Conservation (phyloP, 2,888 invertebrate species). For the Unio pictorum region DNA sequence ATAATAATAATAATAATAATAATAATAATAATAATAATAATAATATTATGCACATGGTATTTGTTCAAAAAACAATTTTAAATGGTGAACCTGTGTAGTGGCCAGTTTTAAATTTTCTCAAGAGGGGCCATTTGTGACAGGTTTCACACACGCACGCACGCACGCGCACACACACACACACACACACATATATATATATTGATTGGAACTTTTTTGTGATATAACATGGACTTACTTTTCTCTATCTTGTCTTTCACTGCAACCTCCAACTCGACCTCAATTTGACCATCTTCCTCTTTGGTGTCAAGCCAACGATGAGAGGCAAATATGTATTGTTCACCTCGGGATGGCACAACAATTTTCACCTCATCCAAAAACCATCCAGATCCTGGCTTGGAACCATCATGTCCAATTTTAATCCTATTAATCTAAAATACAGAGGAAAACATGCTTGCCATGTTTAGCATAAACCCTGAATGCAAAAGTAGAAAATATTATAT, state of each 20-base stretch:
- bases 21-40: too few relatives aligned
- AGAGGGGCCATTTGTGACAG: too few relatives aligned
- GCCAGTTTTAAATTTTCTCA: too few relatives aligned
- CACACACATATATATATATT: too few relatives aligned
- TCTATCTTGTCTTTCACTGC: conserved; percentile 59
- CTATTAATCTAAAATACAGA: conserved; percentile 61
- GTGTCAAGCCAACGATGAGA: conserved; percentile 70
- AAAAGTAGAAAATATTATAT: background rate
- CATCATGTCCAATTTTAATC: conserved; percentile 71
- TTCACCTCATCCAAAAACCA: conserved; percentile 71
- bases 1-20: too few relatives aligned
- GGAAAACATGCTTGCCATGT: background rate
- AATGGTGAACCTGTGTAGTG: too few relatives aligned
- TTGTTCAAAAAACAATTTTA: too few relatives aligned
- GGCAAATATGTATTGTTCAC: conserved; percentile 68
- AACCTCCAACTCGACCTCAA: conserved; percentile 69
- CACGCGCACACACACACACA: too few relatives aligned
- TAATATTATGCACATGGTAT: too few relatives aligned
- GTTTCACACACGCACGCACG: too few relatives aligned
- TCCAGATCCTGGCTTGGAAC: conserved; percentile 62
- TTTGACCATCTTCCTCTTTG: conserved; percentile 65
- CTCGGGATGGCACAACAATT: conserved; percentile 68
- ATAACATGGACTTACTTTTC: conserved; percentile 54
- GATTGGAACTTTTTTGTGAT: background rate
- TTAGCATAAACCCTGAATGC: background rate